Conservation (phyloP, 35 echinoderm and acorn worm genomes). For the Ophiothrix spiculata region DNA sequence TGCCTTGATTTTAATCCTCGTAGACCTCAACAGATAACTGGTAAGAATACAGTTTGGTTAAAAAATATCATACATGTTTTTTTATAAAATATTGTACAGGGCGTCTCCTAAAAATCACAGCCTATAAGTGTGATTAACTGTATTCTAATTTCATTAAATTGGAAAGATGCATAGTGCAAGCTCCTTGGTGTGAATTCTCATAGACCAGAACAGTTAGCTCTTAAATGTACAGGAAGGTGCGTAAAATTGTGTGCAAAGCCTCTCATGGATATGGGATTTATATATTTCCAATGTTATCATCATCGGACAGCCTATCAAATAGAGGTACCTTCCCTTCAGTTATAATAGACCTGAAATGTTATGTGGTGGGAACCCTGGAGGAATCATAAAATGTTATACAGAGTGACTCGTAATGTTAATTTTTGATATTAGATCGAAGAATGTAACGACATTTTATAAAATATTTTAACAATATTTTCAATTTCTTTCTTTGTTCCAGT, state of each 20-base stretch:
- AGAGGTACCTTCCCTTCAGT: background rate
- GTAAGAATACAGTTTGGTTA: too few relatives aligned
- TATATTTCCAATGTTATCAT: background rate
- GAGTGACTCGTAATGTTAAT: background rate
- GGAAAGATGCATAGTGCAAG: too few relatives aligned
- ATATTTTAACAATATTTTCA: background rate
- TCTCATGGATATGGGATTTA: background rate
- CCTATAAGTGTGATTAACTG: too few relatives aligned
- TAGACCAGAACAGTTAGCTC: constrained; percentile 81
- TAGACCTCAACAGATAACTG: too few relatives aligned
- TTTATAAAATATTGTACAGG: too few relatives aligned
- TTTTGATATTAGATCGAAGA: background rate
- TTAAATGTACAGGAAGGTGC: constrained; percentile 9
- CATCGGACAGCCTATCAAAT: background rate
- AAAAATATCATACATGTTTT: too few relatives aligned
- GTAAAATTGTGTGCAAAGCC: background rate
- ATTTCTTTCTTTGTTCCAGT: constrained; percentile 40
- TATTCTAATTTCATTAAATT: too few relatives aligned
- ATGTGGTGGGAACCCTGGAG: background rate
- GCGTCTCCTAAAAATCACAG: too few relatives aligned
- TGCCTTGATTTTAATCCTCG: too few relatives aligned
- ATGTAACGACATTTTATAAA: background rate
- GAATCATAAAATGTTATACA: background rate
- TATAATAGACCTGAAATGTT: background rate
- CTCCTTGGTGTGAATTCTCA: constrained; percentile 80